These are phyloP conservation scores for Glyphotaelius pellucidus DNA, from an alignment of 2,888 invertebrate genomes.

Conservation along the genomic window DNA sequence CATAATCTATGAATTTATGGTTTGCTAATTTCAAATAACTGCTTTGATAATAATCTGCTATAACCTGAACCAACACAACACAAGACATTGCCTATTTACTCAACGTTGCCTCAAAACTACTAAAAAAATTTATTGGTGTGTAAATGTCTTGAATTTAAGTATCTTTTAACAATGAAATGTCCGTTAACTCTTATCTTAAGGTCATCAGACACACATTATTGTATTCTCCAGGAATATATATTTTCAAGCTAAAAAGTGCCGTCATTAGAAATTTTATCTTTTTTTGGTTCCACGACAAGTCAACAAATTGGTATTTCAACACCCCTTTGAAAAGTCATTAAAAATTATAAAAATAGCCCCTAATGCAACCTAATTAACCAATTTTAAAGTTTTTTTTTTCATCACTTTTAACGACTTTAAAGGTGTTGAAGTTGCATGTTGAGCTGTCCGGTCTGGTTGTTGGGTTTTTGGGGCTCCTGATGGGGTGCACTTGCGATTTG, in stretches of 20 bases:
- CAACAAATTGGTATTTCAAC: too few species aligned
- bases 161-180: background rate
- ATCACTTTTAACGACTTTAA: too few species aligned
- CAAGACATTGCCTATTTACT: background rate
- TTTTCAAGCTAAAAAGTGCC: background rate
- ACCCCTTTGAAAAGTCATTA: too few species aligned
- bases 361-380: too few species aligned
- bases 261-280: background rate
- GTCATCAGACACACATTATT: background rate
- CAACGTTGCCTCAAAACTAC: background rate
- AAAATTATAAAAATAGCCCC: too few species aligned
- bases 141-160: background rate
- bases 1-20: background rate
- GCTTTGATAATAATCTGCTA: background rate
- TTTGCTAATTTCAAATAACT: background rate
- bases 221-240: background rate
- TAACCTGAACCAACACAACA: background rate
- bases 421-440: too few species aligned
- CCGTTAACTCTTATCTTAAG: background rate
- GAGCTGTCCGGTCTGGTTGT: too few species aligned
- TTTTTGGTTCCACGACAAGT: too few species aligned
- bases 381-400: too few species aligned
- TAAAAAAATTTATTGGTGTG: background rate
- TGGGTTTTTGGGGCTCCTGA: too few species aligned
- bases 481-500: too few species aligned